Base-by-base conservation (phyloP, 2,888 invertebrate species). In the Cantharis rustica region DNA sequence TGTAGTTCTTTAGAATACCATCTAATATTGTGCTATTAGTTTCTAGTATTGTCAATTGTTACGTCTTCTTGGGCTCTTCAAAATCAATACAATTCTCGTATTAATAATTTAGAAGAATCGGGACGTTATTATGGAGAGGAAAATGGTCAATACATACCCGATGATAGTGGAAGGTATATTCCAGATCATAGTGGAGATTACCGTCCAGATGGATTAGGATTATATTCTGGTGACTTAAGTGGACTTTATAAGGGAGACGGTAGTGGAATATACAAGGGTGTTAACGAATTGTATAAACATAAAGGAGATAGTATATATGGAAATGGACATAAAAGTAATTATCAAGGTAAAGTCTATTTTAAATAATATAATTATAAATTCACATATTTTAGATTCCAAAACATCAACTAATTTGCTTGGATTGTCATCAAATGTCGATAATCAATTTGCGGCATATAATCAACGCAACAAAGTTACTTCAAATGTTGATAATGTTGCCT, bases 121-220 rank as follows among this genome's bases (percentile, higher is more conserved):
- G 81, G 81, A 7, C 76, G 75, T 68, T 80, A 81, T 77, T 68
- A 81, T 47, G 80, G 71, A 9, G 84, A 83, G 69, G 80, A 79
- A 20, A 83, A 82, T 63, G 84, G 82, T 10, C 64, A 72, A 71
- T 81, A 81, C 63, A 73, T 78, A 61, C 81, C 75, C 9, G 84
- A 83, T 75, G 79, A 77, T 27, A 83, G 82, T 69, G 84, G 82
- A 9, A 72, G 71, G 69, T 81, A 81, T 47, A 23, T 20, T 61
- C 81, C 75, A 11, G 84, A 83, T 76, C 80, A 77, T 26, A 83
- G 82, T 68, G 84, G 82, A 9, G 74, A 73, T 69, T 81, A 81
- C 23, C 69, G 72, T n/a, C 72, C 71, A 10, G 82, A 81, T 66
- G 47, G 47, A 10, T 16, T 31, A 13, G 81, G 81, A 16, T 16